These are phyloP conservation scores for Cataglyphis hispanica DNA, from an alignment of 1,140 invertebrate genomes.

Conservation along the genomic window DNA sequence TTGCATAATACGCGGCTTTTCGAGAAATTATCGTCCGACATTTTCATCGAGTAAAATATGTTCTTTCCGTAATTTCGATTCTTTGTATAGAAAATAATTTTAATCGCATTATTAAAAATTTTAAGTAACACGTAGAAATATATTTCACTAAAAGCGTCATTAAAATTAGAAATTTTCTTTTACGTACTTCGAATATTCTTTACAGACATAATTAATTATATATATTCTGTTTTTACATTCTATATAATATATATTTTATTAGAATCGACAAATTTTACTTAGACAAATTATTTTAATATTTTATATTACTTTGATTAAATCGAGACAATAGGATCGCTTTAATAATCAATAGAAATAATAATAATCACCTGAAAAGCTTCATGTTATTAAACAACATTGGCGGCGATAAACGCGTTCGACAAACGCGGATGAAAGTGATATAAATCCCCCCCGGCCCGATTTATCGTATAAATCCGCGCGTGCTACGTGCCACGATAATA, in stretches of 20 bases:
- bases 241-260: not conserved
- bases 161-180: no score
- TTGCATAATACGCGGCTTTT: not conserved
- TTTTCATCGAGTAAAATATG: not conserved
- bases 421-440: constrained; percentile 15
- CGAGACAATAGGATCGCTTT: not conserved
- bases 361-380: not conserved
- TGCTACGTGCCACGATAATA: constrained; percentile 34
- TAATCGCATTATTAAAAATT: not conserved
- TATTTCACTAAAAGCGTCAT: not conserved
- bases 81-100: not conserved
- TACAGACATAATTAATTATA: no score
- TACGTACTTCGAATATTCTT: no score
- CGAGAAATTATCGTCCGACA: not conserved
- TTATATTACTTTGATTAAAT: not conserved
- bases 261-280: not conserved
- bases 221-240: not conserved
- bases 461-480: constrained; percentile 36
- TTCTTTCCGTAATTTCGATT: not conserved
- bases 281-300: not conserved
- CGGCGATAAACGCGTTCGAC: not conserved
- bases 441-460: constrained; percentile 26
- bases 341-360: not conserved
- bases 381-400: constrained; percentile 2
- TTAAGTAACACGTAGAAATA: not conserved